Base-by-base conservation (phyloP, 2,888 invertebrate genomes). In the Eudasyphora cyanicolor region DNA sequence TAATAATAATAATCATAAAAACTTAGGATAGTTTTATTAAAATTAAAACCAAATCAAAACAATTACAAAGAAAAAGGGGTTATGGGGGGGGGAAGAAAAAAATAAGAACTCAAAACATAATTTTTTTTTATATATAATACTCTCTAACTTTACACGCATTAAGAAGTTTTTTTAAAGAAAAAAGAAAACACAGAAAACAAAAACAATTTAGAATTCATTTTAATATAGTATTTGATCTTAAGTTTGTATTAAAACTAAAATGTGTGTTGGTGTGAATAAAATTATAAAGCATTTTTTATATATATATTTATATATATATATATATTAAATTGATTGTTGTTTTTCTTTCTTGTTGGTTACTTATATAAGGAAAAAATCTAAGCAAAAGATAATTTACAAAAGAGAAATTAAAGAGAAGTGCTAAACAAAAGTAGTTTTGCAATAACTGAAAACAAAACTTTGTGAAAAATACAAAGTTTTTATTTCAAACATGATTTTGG, bases 61-160 rank as follows among this genome's bases (percentile, higher is more conserved):
- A 67, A 76, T 21, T 79, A 79, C 60, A 82, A 27, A 21, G 73
- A 60, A 17, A 10, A 84, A 86, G 78, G 76, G n/a, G n/a, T n/a
- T n/a, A n/a, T n/a, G n/a, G n/a, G n/a, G n/a, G n/a, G n/a, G n/a
- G 78, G 80, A 84, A 70, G 67, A 84, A 64, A 27, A 73, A 82
- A 49, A 64, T 84, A 86, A 85, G 86, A 89, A 88, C 87, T 89
- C 24, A 89, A 88, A 89, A 81, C 88, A 89, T 87, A 87, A 82
- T 87, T 87, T n/a, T n/a, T n/a, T n/a, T n/a, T n/a, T 89, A 86
- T 86, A 87, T 54, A 84, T 79, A 76, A 82, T 82, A 79, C 82
- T 79, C 32, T 51, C 73, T 74, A 82, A 14, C 74, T 81, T 74
- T 64, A 42, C 45, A 62, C 19, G 8, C 42, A 60, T 51, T 71